These are phyloP conservation scores for Idaea aversata DNA, from an alignment of 2,888 invertebrate species.

Conservation along the genomic window DNA sequence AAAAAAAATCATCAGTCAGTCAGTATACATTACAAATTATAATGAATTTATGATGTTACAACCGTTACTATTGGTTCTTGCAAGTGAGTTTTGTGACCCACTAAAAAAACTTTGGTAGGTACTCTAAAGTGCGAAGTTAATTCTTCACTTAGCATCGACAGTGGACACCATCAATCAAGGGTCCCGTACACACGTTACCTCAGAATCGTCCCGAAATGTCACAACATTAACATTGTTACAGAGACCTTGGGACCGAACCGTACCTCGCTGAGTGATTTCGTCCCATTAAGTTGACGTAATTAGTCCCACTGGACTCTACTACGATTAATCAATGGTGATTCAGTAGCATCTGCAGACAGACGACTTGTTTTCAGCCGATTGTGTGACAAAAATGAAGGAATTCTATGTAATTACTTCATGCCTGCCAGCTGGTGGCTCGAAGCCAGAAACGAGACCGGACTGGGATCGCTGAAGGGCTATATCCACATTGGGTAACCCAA, in stretches of 20 bases:
- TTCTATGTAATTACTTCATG: too few species aligned
- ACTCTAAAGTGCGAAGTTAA: background rate
- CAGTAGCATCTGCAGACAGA: background rate
- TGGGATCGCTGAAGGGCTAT: too few species aligned
- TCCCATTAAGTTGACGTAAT: conserved; percentile 29
- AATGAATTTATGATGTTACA: too few species aligned
- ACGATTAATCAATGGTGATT: conserved; percentile 22
- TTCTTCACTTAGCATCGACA: background rate
- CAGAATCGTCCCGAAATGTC: background rate
- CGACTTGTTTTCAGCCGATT: background rate
- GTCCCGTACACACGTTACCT: background rate
- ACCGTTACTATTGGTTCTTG: too few species aligned
- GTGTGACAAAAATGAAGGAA: background rate
- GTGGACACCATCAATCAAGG: background rate
- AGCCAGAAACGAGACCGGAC: too few species aligned
- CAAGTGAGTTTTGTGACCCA: too few species aligned
- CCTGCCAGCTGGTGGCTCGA: too few species aligned
- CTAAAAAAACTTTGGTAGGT: too few species aligned
- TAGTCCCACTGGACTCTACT: conserved; percentile 24
- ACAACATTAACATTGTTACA: conserved; percentile 1
- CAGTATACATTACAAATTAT: too few species aligned
- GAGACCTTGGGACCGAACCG: conserved; percentile 3
- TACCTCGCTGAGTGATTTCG: conserved; percentile 26
- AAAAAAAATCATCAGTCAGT: too few species aligned
- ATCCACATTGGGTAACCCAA: too few species aligned